Evolutionary conservation across 2,888 invertebrate genomes (phyloP).

Genomic region (Tenodera sinensis): DNA sequence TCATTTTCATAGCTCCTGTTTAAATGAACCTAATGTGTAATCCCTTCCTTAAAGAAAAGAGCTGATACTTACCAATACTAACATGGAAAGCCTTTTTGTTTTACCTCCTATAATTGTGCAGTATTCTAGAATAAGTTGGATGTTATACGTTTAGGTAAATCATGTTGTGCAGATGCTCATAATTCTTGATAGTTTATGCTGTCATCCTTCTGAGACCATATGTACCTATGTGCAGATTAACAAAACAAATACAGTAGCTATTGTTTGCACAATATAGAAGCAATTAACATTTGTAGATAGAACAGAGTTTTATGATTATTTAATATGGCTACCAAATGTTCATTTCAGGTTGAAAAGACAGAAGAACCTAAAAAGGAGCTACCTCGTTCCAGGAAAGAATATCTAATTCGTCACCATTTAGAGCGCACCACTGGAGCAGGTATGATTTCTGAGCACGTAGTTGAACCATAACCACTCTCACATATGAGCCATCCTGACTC

Average conservation of each 20-base stretch:
- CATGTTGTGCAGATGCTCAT: background rate
- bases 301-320: background rate
- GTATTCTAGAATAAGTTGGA: too few relatives aligned
- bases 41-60: too few relatives aligned
- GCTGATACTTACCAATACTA: too few relatives aligned
- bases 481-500: too few relatives aligned
- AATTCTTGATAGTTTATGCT: background rate
- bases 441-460: conserved; percentile 39
- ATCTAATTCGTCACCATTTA: conserved; percentile 64
- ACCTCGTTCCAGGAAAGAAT: conserved; percentile 57
- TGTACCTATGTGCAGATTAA: background rate
- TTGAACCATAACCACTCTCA: background rate
- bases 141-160: too few relatives aligned
- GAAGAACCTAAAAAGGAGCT: conserved; percentile 38
- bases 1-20: too few relatives aligned
- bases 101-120: too few relatives aligned
- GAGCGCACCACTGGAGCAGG: conserved; percentile 68
- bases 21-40: too few relatives aligned
- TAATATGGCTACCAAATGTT: background rate
- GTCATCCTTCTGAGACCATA: background rate
- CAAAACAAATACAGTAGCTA: background rate
- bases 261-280: too few relatives aligned
- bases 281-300: background rate
- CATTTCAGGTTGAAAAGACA: conserved; percentile 12
- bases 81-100: too few relatives aligned